Conservation (phyloP, 1,140 invertebrate species). For the Musca vetustissima region DNA sequence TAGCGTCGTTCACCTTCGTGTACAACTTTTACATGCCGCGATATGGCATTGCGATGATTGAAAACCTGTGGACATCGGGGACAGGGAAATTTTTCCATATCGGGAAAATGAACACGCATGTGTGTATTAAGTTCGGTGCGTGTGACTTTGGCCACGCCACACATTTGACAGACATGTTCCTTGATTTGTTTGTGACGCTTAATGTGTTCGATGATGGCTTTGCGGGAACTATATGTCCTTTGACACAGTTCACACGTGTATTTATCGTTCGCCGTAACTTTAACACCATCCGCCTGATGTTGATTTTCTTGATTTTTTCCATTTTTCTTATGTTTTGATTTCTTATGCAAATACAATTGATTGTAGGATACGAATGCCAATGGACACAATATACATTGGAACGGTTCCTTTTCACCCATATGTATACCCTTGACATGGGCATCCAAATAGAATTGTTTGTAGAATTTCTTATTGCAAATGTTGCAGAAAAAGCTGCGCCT, state of each 20-base stretch:
- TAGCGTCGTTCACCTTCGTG: slow-evolving; percentile 46
- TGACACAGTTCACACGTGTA: slow-evolving; percentile 42
- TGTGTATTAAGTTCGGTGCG: slow-evolving; percentile 46
- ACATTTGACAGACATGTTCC: slow-evolving; percentile 45
- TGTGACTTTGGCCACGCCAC: slow-evolving; percentile 48
- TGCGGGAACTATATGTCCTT: slow-evolving; percentile 45
- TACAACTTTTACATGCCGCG: slow-evolving; percentile 45
- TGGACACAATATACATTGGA: slow-evolving; percentile 40
- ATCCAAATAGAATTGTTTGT: slow-evolving; percentile 47
- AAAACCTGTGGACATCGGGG: slow-evolving; percentile 47
- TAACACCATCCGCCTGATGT: neutral
- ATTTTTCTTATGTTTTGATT: slow-evolving; percentile 36
- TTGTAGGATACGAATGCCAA: slow-evolving; percentile 48
- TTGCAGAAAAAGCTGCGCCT: slow-evolving; percentile 32
- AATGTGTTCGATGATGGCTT: slow-evolving; percentile 42
- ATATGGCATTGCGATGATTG: slow-evolving; percentile 48
- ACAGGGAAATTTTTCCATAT: slow-evolving; percentile 50
- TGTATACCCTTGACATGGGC: slow-evolving; percentile 49
- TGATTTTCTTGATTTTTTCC: slow-evolving; percentile 24
- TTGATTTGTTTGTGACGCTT: slow-evolving; percentile 46
- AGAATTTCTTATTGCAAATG: slow-evolving; percentile 47
- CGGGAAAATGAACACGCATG: slow-evolving; percentile 46
- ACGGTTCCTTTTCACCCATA: slow-evolving; percentile 45
- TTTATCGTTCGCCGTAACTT: slow-evolving; percentile 16
- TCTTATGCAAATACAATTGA: slow-evolving; percentile 42